Percentiles rank a stretch among this genome's conserved stretches.
phyloP scores from a whole-genome alignment of 2,888 invertebrate species.

The Hirudinaria manillensis region DNA sequence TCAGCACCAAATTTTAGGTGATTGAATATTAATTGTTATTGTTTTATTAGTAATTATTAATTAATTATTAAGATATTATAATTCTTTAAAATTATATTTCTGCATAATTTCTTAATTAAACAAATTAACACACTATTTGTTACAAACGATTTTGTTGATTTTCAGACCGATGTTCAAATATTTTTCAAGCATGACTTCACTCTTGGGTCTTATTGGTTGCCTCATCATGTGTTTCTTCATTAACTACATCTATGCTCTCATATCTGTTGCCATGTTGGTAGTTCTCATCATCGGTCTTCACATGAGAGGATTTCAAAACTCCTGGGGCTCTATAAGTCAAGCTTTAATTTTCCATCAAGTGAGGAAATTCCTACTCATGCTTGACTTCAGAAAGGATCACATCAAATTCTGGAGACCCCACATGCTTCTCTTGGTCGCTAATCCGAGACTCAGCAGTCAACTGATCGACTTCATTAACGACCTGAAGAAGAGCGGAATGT shows the following conservation, averaged over 20 bases:
- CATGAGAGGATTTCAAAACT: constrained; percentile 71
- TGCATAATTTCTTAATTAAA: neutral
- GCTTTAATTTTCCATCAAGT: constrained; percentile 98
- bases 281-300: constrained; percentile 83
- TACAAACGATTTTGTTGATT: neutral
- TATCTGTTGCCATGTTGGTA: constrained; percentile 78
- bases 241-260: constrained; percentile 79
- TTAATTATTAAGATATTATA: neutral
- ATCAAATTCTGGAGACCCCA: constrained; percentile 99
- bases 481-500: constrained; percentile 81
- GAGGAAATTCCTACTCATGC: constrained; percentile 85
- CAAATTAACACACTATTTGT: neutral
- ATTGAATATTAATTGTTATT: too few species aligned
- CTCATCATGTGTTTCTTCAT: constrained; percentile 89
- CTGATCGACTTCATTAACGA: constrained; percentile 95
- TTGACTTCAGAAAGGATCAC: constrained; percentile 93
- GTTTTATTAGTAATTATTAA: neutral
- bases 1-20: constrained; percentile 96
- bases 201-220: constrained; percentile 77
- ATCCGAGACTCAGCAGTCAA: constrained; percentile 81
- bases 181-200: constrained; percentile 88
- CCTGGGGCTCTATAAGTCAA: constrained; percentile 96
- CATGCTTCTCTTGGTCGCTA: constrained; percentile 82
- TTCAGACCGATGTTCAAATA: constrained; percentile 87
- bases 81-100: neutral